Base-by-base conservation (phyloP, 2,888 invertebrate genomes). In the Diabrotica balteata region DNA sequence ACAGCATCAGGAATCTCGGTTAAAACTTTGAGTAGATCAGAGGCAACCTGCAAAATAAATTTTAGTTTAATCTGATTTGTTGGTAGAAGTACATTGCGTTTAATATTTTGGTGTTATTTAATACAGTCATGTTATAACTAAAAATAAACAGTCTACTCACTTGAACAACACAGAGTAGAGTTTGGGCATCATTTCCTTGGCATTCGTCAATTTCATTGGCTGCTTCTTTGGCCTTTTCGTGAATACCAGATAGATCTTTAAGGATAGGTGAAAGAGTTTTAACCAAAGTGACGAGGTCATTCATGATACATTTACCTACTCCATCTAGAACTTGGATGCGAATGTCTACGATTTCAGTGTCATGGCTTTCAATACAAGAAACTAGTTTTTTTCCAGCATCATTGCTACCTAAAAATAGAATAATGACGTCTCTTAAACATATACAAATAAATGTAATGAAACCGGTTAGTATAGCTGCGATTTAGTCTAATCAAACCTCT, bases 151-250 rank as follows among this genome's bases (percentile, higher is more conserved):
- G 4, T 32, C 4, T 22, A 45, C 58, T 58, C 7, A 58, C 58
- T 7, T 58, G 11, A 8, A 9, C 43, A 1, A 45, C 22, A 45
- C 58, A 58, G 0, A 4, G 3, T 6, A 45, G 7, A 43, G n/a
- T 45, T 0, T 3, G 1, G 1, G 10, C 5, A 11, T 58, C 58
- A 11, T 45, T 8, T 10, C 58, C 58, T 8, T 58, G 17, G 9
- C 58, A 58, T 11, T n/a, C 7, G 45, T 58, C 8, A 11, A 58
- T 58, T 58, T 22, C 58, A 7, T 8, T 4, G 8, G 58, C 58
- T 5, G 58, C 58, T 0, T 10, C 22, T 22, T 58, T 58, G 22
- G 9, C 58, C 7, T 45, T 4, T 10, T 9, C 17, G 22, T 58
- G 58, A 4, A 46, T 22, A 8, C 7, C 11, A n/a, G 22, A 4